These are phyloP conservation scores for Felis chaus DNA, from an alignment of 2,113 vertebrate species.

Conservation along the genomic window DNA sequence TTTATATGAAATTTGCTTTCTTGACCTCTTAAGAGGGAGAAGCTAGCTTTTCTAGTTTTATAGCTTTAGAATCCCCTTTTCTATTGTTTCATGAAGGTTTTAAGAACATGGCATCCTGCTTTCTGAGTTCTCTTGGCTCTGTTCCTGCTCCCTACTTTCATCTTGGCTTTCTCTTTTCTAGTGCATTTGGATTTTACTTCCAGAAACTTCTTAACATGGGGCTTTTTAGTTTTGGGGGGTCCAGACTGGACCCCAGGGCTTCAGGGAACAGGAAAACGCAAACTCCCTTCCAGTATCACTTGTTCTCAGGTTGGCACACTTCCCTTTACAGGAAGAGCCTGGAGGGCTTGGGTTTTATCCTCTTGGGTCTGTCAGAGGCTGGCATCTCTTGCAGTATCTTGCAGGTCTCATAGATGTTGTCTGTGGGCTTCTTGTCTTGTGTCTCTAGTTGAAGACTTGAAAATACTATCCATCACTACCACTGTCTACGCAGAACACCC, in stretches of 20 bases:
- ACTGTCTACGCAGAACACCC: rapidly evolving
- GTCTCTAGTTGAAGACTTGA: not conserved
- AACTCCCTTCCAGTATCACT: rapidly evolving
- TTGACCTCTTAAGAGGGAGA: not conserved
- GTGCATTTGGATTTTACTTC: not conserved
- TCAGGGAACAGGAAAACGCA: not conserved
- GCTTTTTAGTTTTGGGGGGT: not conserved
- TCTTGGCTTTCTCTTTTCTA: not conserved
- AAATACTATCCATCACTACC: not conserved
- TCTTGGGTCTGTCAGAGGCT: not conserved
- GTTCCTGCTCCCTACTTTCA: not conserved
- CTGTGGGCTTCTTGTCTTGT: not conserved
- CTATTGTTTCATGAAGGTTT: not conserved
- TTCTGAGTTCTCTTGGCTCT: not conserved
- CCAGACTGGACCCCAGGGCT: not conserved
- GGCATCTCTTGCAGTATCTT: not conserved
- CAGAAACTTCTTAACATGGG: not conserved
- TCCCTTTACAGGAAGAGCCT: not conserved
- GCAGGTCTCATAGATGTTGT: not conserved
- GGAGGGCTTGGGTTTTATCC: not conserved
- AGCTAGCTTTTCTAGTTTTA: not conserved
- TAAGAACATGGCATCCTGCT: not conserved
- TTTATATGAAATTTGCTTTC: not conserved
- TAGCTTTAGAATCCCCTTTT: not conserved
- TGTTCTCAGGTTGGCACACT: too few species aligned